Percentiles rank a stretch among this genome's conserved stretches.
These are phyloP conservation scores for Laothoe populi DNA, from an alignment of 2,888 invertebrate species.

Conservation along the genomic window DNA sequence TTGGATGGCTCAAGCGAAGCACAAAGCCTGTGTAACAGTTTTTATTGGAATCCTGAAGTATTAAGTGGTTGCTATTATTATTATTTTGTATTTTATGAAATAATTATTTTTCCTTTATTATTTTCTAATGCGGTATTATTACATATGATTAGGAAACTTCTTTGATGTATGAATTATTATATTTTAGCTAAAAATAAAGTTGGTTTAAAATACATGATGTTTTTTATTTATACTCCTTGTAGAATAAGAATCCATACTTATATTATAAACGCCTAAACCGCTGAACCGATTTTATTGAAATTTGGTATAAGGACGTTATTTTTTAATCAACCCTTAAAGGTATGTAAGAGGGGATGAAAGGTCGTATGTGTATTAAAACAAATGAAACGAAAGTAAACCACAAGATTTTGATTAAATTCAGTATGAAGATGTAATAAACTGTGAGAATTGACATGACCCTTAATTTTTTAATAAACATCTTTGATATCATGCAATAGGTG, in stretches of 20 bases:
- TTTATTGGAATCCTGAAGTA: constrained; percentile 47
- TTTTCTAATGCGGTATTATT: constrained; percentile 71
- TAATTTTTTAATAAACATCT: too few species aligned
- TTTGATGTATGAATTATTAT: constrained; percentile 85
- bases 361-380: too few species aligned
- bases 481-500: too few species aligned
- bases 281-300: too few species aligned
- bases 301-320: too few species aligned
- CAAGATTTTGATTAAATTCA: too few species aligned
- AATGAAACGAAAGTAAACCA: too few species aligned
- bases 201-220: constrained; percentile 75
- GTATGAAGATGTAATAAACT: too few species aligned
- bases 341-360: too few species aligned
- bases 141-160: constrained; percentile 79
- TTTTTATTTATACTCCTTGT: constrained; percentile 57
- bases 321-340: too few species aligned
- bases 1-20: constrained; percentile 50
- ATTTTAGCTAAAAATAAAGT: constrained; percentile 86
- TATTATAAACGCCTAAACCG: too few species aligned
- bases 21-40: constrained; percentile 50
- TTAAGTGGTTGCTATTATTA: constrained; percentile 69
- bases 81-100: constrained; percentile 43
- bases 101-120: constrained; percentile 44
- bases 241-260: not conserved
- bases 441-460: too few species aligned